Conservation (phyloP, 1,140 invertebrate genomes). For the Eulimnadia texana region DNA sequence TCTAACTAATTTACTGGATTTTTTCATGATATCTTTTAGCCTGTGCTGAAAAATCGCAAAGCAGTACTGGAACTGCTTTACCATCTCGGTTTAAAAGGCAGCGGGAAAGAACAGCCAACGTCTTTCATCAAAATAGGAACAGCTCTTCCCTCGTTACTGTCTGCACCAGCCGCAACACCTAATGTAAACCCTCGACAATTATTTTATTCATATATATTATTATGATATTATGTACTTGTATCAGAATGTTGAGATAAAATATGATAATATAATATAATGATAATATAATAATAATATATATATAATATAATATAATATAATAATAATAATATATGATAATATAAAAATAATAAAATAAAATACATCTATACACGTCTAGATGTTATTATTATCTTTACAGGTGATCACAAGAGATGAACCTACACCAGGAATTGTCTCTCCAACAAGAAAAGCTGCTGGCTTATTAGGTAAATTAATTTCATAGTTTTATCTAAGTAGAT, state of each 20-base stretch:
- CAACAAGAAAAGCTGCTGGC: background rate
- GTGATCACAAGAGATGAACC: background rate
- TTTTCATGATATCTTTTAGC: constrained; percentile 6
- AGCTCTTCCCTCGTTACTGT: background rate
- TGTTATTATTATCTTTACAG: background rate
- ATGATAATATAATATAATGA: too few relatives aligned
- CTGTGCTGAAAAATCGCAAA: constrained; percentile 17
- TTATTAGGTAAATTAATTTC: background rate
- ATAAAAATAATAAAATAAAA: too few relatives aligned
- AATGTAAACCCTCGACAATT: background rate
- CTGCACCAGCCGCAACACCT: background rate
- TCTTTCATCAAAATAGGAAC: background rate
- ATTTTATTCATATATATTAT: too few relatives aligned
- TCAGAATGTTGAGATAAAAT: too few relatives aligned
- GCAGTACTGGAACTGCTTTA: constrained; percentile 18
- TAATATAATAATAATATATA: too few relatives aligned
- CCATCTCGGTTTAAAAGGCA: constrained; percentile 10
- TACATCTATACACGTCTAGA: too few relatives aligned
- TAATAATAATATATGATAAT: too few relatives aligned
- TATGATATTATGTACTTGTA: too few relatives aligned
- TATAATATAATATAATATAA: too few relatives aligned
- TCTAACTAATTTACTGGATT: too few relatives aligned
- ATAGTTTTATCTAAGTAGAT: background rate
- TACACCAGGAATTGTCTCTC: background rate
- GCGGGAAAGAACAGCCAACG: background rate